These are phyloP conservation scores for Oncorhynchus nerka DNA, from an alignment of 2,113 vertebrate species.

Conservation along the genomic window DNA sequence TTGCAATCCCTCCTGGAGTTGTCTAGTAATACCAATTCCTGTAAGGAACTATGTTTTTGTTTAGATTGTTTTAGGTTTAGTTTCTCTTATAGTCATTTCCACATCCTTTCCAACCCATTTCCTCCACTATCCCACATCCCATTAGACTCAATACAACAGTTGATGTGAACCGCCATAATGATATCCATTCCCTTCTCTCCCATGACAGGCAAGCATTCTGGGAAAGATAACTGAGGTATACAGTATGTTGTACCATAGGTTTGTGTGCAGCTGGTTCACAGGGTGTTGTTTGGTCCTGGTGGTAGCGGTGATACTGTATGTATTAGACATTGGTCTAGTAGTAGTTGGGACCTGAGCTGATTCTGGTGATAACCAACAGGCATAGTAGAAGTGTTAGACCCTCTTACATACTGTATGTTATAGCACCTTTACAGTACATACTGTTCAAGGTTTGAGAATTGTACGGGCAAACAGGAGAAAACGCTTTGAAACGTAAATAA, in stretches of 20 bases:
- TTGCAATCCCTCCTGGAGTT: slow-evolving; percentile 3
- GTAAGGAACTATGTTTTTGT: not conserved
- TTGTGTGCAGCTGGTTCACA: slow-evolving; percentile 57
- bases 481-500: no score
- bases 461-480: no score
- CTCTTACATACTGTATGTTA: no score
- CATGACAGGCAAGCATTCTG: slow-evolving; percentile 74
- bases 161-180: not conserved
- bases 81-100: not conserved
- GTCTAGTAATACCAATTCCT: not conserved
- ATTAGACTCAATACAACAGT: not conserved
- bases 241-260: slow-evolving; percentile 46
- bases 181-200: slow-evolving; percentile 53
- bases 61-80: not conserved
- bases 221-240: slow-evolving; percentile 81
- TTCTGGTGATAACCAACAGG: not conserved
- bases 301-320: slow-evolving; percentile 43
- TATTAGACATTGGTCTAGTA: slow-evolving; percentile 23
- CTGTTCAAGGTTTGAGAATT: no score
- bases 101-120: not conserved
- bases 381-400: not conserved
- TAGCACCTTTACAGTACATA: no score
- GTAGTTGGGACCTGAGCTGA: slow-evolving; percentile 17
- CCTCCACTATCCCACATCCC: not conserved
- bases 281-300: slow-evolving; percentile 51